Conservation (phyloP, 2,113 vertebrate species). For the Elanoides forficatus region DNA sequence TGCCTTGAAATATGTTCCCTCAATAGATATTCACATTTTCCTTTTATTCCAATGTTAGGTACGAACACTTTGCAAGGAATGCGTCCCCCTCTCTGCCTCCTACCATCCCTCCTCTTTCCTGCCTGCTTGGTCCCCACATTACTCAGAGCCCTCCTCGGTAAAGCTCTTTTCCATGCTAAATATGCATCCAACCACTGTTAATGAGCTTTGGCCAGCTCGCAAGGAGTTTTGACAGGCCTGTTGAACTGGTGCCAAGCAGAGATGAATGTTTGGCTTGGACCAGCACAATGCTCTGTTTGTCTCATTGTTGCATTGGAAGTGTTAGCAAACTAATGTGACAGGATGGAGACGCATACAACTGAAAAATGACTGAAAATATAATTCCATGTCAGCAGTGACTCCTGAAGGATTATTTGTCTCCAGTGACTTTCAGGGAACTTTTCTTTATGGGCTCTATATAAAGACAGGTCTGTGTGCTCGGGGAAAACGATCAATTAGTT, state of each 20-base stretch:
- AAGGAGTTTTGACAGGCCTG: slow-evolving; percentile 68
- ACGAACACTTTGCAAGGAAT: not conserved
- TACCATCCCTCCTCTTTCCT: not conserved
- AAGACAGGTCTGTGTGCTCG: slow-evolving; percentile 30
- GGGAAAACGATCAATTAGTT: slow-evolving; percentile 22
- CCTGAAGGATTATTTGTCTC: slow-evolving; percentile 61
- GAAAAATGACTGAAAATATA: slow-evolving; percentile 68
- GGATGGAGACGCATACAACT: slow-evolving; percentile 48
- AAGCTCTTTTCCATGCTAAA: slow-evolving; percentile 64
- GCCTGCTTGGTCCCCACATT: not conserved
- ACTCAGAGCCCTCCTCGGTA: slow-evolving; percentile 2
- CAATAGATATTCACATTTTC: not conserved
- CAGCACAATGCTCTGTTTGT: slow-evolving; percentile 69
- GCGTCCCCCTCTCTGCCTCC: not conserved
- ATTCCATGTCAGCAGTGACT: slow-evolving; percentile 52
- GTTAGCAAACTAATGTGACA: slow-evolving; percentile 71
- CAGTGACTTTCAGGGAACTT: slow-evolving; percentile 47
- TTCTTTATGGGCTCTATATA: slow-evolving; percentile 27
- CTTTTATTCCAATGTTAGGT: not conserved
- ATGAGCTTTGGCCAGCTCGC: slow-evolving; percentile 67
- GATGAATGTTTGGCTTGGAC: slow-evolving; percentile 68
- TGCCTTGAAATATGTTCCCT: not conserved
- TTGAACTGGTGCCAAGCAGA: slow-evolving; percentile 63
- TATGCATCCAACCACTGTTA: slow-evolving; percentile 63
- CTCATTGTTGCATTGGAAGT: slow-evolving; percentile 70